A percentile compares a stretch with the other conserved stretches of the same genome.
Evolutionary conservation across 2,113 vertebrate genomes (phyloP).

Genomic region (Neotoma lepida): DNA sequence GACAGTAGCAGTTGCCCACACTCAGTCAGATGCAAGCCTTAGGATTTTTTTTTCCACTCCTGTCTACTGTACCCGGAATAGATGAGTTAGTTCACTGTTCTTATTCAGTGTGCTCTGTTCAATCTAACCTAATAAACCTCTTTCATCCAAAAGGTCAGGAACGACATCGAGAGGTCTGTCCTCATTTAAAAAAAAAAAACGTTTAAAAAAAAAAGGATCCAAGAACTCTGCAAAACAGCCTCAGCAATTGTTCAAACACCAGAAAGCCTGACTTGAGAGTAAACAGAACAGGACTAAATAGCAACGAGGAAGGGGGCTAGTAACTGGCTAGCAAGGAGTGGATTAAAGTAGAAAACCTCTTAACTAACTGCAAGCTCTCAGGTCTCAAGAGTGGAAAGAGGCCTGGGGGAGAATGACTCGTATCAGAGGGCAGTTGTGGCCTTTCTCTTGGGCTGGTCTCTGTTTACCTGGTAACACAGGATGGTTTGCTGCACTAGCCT

Average conservation of each 20-base stretch:
- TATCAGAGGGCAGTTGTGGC: neutral
- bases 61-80: neutral
- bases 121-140: neutral
- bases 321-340: neutral
- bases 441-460: rapidly evolving
- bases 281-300: neutral
- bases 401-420: neutral
- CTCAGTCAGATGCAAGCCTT: neutral
- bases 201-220: neutral
- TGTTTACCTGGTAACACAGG: conserved; percentile 93
- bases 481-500: conserved; percentile 96
- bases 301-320: neutral
- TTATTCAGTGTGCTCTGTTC: conserved; percentile 12
- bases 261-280: neutral
- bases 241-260: neutral
- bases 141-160: neutral
- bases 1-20: neutral
- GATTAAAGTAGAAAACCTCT: conserved; percentile 17
- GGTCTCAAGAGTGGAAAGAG: neutral
- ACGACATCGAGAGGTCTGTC: neutral
- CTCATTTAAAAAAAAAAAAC: neutral
- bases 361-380: neutral
- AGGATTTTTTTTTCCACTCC: conserved; percentile 27
- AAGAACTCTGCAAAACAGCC: conserved; percentile 3
- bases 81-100: conserved; percentile 16